A percentile compares a stretch with the other conserved stretches of the same genome.
Conservation (phyloP, 2,888 invertebrate genomes). For the Amphipyra berbera region DNA sequence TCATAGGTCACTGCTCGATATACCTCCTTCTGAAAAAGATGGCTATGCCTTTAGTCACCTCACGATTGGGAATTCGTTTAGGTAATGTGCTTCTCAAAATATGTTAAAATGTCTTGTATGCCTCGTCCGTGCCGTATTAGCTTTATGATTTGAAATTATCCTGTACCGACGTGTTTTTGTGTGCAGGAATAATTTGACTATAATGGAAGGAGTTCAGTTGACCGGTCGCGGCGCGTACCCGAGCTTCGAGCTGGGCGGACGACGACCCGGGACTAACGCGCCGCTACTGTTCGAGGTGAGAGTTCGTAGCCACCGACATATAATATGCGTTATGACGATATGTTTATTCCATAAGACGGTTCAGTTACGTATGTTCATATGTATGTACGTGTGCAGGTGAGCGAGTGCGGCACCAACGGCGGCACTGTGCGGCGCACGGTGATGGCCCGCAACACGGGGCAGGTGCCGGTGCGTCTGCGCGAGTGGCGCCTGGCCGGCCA, state of each 20-base stretch:
- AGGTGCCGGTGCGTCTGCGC: conserved; percentile 93
- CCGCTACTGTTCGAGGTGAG: conserved; percentile 94
- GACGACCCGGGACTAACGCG: conserved; percentile 93
- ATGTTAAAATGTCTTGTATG: too few species aligned
- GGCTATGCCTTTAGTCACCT: conserved; percentile 29
- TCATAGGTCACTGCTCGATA: too few species aligned
- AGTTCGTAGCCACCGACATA: too few species aligned
- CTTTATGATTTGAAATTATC: too few species aligned
- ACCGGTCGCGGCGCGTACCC: conserved; percentile 96
- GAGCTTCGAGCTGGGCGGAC: conserved; percentile 96
- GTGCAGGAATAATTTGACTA: conserved; percentile 96
- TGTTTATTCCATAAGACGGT: too few species aligned
- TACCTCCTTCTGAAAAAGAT: too few species aligned
- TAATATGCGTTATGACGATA: too few species aligned
- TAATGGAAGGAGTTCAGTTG: conserved; percentile 95
- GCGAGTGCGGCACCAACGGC: conserved; percentile 87
- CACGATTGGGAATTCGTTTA: too few species aligned
- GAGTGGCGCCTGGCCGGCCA: conserved; percentile 75
- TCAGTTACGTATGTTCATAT: too few species aligned
- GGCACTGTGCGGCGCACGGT: conserved; percentile 89
- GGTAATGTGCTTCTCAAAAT: too few species aligned
- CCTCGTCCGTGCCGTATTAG: too few species aligned
- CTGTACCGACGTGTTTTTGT: neutral
- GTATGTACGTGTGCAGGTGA: conserved; percentile 88
- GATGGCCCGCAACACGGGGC: conserved; percentile 95